Conservation (phyloP, 2,888 invertebrate species). For the Acanthoscelides obtectus region DNA sequence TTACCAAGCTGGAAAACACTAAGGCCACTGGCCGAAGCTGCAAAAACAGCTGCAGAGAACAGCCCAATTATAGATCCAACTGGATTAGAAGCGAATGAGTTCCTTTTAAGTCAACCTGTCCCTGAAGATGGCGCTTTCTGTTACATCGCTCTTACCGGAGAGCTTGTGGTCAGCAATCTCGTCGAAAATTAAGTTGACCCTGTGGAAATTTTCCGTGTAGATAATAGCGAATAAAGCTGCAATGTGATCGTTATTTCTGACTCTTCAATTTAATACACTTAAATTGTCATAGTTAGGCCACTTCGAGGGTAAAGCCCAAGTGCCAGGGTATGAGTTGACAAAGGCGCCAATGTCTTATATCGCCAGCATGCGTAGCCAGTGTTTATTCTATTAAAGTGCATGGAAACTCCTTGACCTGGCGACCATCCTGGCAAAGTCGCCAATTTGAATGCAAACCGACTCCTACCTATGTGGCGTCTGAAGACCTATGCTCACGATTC, state of each 20-base stretch:
- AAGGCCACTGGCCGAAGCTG: slow-evolving; percentile 44
- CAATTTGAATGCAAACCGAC: too few species aligned
- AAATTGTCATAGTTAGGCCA: too few species aligned
- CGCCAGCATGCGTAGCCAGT: too few species aligned
- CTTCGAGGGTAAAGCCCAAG: too few species aligned
- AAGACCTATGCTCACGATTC: too few species aligned
- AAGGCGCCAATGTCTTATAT: too few species aligned
- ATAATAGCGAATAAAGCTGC: background rate
- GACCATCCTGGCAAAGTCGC: too few species aligned
- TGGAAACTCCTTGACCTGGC: too few species aligned
- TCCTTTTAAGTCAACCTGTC: slow-evolving; percentile 47
- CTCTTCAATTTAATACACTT: too few species aligned
- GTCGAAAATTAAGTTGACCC: background rate
- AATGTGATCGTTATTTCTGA: background rate
- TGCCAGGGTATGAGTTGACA: too few species aligned
- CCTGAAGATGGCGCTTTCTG: slow-evolving; percentile 55
- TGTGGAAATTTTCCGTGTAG: background rate
- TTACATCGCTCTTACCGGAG: slow-evolving; percentile 53
- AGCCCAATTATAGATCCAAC: slow-evolving; percentile 50
- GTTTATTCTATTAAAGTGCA: too few species aligned
- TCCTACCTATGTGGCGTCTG: too few species aligned
- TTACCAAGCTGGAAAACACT: slow-evolving; percentile 47
- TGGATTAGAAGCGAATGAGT: slow-evolving; percentile 47
- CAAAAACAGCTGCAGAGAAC: slow-evolving; percentile 42
- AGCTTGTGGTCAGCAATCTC: slow-evolving; percentile 37